Base-by-base conservation (phyloP, 2,797 vertebrate genomes). In the Halcyon leucocephala region DNA sequence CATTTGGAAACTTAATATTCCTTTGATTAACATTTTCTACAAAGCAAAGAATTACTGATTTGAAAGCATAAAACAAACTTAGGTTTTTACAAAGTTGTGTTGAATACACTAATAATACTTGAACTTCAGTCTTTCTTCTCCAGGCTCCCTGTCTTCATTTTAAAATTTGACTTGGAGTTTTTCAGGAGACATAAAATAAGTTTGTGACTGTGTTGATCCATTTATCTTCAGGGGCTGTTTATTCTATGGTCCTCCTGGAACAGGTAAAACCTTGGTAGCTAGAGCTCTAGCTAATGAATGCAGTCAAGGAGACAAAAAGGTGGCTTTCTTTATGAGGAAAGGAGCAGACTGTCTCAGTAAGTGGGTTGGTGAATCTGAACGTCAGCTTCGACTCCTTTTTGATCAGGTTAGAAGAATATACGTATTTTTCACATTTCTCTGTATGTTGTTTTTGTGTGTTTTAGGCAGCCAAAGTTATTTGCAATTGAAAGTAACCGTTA, bases 341-440 rank as follows among this genome's bases (percentile, higher is more conserved):
- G 99, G 99, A 97, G 99, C 99, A 5, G 99, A 99, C 98, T 99
- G 99, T 98, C 99, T 99, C 97, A 99, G 99, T 98, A 99, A 99
- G 97, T 99, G 99, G 99, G 99, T 99, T 71, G 99, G 99, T 65
- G 99, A 99, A 98, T 99, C 99, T 21, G 99, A 99, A 98, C 98
- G 99, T 69, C 99, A 99, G 97, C 99, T 99, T 93, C 99, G 99
- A 95, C 99, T 99, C 90, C 99, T 99, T 92, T 99, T 99, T 97
- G 99, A 99, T 97, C 99, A 99, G 99, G 99, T 99, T 97, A 98
- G 98, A 92, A 89, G n/a, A 95, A 93, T 93, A 83, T 58, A 31
- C 4, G 1, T 89, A 11, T n/a, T 61, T 95, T 90, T 82, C 3
- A 6, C 90, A 13, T 85, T 14, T 77, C 14, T 77, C 14, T 78